Percentiles rank a stretch among this genome's conserved stretches.
Conservation (phyloP, 2,113 vertebrate species). For the Lepus timidus region DNA sequence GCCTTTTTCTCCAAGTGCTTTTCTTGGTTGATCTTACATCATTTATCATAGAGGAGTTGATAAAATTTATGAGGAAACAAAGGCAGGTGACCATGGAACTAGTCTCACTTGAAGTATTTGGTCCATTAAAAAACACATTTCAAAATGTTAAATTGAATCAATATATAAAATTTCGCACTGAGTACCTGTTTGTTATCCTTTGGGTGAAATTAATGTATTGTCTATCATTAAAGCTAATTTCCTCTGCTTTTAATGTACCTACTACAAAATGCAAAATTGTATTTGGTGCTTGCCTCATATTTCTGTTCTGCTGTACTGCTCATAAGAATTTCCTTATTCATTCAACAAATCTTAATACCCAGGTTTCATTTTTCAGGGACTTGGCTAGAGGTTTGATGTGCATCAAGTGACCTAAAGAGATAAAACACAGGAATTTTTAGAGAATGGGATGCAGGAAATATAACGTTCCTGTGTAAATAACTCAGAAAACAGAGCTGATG, state of each 20-base stretch:
- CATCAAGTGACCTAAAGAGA: too few relatives aligned
- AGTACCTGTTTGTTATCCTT: neutral
- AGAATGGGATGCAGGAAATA: too few relatives aligned
- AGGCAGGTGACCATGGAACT: neutral
- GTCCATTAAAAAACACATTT: too few relatives aligned
- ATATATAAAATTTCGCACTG: neutral
- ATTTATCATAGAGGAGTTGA: neutral
- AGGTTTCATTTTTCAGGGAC: too few relatives aligned
- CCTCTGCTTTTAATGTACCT: neutral
- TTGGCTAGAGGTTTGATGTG: too few relatives aligned
- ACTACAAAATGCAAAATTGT: neutral
- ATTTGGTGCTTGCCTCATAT: too few relatives aligned
- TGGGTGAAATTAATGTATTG: neutral
- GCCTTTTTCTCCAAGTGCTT: neutral
- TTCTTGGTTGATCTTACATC: neutral
- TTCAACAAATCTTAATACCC: too few relatives aligned
- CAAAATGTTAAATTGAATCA: neutral
- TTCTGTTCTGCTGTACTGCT: too few relatives aligned
- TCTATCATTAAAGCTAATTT: neutral
- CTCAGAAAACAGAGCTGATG: too few relatives aligned
- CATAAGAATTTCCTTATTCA: too few relatives aligned
- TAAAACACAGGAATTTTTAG: too few relatives aligned
- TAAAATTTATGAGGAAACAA: neutral
- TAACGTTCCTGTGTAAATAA: too few relatives aligned
- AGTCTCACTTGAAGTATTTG: neutral